Evolutionary conservation across 2,797 vertebrate species (phyloP).

Genomic region (Pachyuromys duprasi): DNA sequence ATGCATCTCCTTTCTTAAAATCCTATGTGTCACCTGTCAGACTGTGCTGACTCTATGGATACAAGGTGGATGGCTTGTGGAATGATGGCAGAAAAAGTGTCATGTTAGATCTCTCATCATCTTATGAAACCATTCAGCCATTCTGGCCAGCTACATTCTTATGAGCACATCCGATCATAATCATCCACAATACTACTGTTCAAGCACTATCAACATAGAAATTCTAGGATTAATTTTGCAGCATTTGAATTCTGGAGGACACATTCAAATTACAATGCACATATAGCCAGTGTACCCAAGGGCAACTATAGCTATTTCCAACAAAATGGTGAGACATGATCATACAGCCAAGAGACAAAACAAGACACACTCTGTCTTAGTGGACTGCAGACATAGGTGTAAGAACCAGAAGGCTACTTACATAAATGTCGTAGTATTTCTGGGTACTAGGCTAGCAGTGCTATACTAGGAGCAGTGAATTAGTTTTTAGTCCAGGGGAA

Average conservation of each 20-base stretch:
- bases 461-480: no score
- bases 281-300: neutral
- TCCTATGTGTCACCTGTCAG: no score
- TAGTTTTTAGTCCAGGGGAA: no score
- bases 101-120: no score
- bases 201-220: neutral
- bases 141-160: neutral
- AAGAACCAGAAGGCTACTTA: neutral
- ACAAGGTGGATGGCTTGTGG: no score
- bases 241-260: neutral
- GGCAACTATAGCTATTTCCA: neutral
- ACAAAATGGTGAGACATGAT: neutral
- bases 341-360: neutral
- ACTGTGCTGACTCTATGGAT: no score
- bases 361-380: neutral
- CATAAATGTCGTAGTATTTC: neutral
- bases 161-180: neutral
- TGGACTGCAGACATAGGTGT: neutral
- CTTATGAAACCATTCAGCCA: neutral
- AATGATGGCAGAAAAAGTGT: no score
- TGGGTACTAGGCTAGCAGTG: neutral
- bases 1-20: no score
- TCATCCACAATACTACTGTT: neutral
- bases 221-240: neutral
- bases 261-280: neutral